These are phyloP conservation scores for Drosophila cognata DNA, from an alignment of 2,888 invertebrate species.

Conservation along the genomic window DNA sequence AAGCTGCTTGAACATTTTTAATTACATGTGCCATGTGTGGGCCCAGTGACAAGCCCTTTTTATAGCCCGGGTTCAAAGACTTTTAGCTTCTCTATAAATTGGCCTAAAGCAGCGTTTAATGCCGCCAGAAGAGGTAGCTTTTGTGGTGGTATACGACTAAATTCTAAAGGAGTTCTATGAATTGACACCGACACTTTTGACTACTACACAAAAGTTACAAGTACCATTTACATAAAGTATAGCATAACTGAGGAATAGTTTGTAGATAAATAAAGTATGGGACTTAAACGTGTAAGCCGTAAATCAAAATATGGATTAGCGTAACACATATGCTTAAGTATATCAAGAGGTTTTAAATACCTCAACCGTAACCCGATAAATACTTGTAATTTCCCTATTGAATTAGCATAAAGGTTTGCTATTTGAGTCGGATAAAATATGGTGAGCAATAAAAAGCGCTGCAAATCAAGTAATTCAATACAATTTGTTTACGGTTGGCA, in stretches of 20 bases:
- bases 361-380: neutral
- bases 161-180: neutral
- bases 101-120: constrained; percentile 42
- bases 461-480: constrained; percentile 39
- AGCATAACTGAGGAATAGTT: too few species aligned
- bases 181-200: neutral
- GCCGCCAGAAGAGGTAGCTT: constrained; percentile 32
- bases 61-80: constrained; percentile 35
- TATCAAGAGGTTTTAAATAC: neutral
- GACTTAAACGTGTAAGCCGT: neutral
- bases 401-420: neutral
- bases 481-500: constrained; percentile 37
- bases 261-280: too few species aligned
- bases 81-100: constrained; percentile 56
- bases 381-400: neutral
- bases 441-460: constrained; percentile 25
- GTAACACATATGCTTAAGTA: neutral
- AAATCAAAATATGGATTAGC: neutral
- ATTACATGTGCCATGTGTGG: constrained; percentile 34
- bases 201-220: neutral
- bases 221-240: neutral
- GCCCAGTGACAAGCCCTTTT: constrained; percentile 39
- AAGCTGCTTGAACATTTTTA: constrained; percentile 23
- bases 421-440: constrained; percentile 5
- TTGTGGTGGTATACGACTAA: constrained; percentile 6